phyloP scores from a whole-genome alignment of 2,888 invertebrate species.

The Ischnura elegans region DNA sequence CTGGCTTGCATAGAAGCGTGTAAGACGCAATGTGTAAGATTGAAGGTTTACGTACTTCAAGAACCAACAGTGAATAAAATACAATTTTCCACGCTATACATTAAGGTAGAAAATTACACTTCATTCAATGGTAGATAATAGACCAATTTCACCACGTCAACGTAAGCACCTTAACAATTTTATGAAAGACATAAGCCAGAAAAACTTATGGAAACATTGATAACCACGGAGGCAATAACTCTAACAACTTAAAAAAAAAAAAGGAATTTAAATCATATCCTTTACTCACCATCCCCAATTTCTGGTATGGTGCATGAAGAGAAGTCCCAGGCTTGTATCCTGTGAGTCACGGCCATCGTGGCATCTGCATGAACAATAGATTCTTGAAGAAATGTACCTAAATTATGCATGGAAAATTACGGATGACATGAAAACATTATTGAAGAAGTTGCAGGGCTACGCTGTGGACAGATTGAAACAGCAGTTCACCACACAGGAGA shows the following conservation, averaged over 20 bases:
- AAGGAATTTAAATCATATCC: not conserved
- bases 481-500: not conserved
- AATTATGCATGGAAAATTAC: not conserved
- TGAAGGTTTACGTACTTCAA: no score
- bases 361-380: slow-evolving; percentile 76
- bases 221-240: no score
- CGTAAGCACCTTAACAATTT: no score
- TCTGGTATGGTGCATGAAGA: slow-evolving; percentile 85
- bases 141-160: no score
- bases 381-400: slow-evolving; percentile 58
- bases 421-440: not conserved
- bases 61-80: no score
- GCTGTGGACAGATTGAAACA: not conserved
- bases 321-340: slow-evolving; percentile 93
- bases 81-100: no score
- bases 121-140: no score
- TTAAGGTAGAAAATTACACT: no score
- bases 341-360: slow-evolving; percentile 85
- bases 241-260: not conserved
- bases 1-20: no score
- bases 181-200: no score
- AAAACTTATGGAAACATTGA: no score
- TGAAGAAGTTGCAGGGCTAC: not conserved
- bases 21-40: no score
- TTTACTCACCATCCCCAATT: slow-evolving; percentile 84